Conservation (phyloP, 2,888 invertebrate genomes). For the Bursaphelenchus okinawaensis region DNA sequence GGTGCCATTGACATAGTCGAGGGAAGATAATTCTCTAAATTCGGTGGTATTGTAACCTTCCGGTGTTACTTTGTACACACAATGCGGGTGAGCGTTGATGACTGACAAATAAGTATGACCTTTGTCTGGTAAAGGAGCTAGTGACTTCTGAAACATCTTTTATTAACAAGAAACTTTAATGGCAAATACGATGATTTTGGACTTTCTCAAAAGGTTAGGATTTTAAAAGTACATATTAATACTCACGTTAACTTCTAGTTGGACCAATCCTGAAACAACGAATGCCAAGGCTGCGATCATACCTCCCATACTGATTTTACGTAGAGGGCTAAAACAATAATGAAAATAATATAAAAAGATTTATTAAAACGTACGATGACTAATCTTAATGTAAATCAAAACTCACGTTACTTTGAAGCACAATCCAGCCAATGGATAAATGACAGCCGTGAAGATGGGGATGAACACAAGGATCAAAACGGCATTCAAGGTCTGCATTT, state of each 20-base stretch:
- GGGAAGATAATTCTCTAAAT: neutral
- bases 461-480: constrained; percentile 60
- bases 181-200: neutral
- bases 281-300: constrained; percentile 77
- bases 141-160: constrained; percentile 19
- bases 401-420: constrained; percentile 16
- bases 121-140: constrained; percentile 10
- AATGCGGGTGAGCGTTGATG: constrained; percentile 10
- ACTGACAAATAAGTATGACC: constrained; percentile 17
- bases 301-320: constrained; percentile 80
- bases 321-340: constrained; percentile 60
- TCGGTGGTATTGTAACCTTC: neutral
- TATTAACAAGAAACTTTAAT: neutral
- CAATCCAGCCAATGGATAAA: constrained; percentile 33
- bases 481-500: constrained; percentile 57
- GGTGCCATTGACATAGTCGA: neutral
- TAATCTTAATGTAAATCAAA: no score
- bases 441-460: constrained; percentile 59
- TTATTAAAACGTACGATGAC: no score
- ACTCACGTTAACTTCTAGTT: constrained; percentile 33
- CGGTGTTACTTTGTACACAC: neutral
- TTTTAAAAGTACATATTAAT: no score
- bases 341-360: neutral
- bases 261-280: constrained; percentile 58
- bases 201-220: no score